Evolutionary conservation across 1,140 invertebrate species (phyloP).

Genomic region (Muscidifurax raptorellus): DNA sequence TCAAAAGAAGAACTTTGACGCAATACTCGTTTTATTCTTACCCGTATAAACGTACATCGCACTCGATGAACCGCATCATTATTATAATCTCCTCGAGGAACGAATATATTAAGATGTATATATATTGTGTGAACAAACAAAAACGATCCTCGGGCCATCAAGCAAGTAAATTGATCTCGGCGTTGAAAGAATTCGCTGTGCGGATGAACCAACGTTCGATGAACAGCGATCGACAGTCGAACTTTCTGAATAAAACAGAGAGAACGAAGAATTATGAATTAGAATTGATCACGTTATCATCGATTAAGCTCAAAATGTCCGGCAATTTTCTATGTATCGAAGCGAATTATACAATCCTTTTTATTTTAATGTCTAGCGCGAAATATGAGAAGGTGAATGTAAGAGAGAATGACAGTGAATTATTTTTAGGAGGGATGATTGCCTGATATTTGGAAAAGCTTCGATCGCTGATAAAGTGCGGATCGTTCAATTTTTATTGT

Average conservation of each 20-base stretch:
- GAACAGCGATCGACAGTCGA: conserved; percentile 12
- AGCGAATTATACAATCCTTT: background rate
- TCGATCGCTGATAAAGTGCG: conserved; percentile 24
- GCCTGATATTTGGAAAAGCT: conserved; percentile 1
- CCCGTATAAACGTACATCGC: conserved; percentile 13
- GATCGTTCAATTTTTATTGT: conserved; percentile 12
- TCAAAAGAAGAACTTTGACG: conserved; percentile 6
- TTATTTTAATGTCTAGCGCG: background rate
- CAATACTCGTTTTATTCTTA: conserved; percentile 30
- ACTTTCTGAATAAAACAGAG: conserved; percentile 31
- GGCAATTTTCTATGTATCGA: conserved; percentile 13
- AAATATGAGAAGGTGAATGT: conserved; percentile 5
- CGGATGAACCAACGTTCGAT: conserved; percentile 22
- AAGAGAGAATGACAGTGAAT: background rate
- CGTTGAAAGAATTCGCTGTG: conserved; percentile 34
- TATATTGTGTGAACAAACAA: conserved; percentile 35
- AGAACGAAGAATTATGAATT: conserved; percentile 7
- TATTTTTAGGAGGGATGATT: conserved; percentile 23
- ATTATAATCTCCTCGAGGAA: conserved; percentile 34
- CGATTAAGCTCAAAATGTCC: conserved; percentile 14
- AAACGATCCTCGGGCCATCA: conserved; percentile 28
- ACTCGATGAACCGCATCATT: conserved; percentile 39
- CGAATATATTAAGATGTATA: conserved; percentile 44
- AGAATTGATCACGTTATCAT: conserved; percentile 24
- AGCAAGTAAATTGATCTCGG: conserved; percentile 25